Percentiles rank a stretch among this genome's conserved stretches.
These are phyloP conservation scores for Fulica atra DNA, from an alignment of 2,113 vertebrate species.

Conservation along the genomic window DNA sequence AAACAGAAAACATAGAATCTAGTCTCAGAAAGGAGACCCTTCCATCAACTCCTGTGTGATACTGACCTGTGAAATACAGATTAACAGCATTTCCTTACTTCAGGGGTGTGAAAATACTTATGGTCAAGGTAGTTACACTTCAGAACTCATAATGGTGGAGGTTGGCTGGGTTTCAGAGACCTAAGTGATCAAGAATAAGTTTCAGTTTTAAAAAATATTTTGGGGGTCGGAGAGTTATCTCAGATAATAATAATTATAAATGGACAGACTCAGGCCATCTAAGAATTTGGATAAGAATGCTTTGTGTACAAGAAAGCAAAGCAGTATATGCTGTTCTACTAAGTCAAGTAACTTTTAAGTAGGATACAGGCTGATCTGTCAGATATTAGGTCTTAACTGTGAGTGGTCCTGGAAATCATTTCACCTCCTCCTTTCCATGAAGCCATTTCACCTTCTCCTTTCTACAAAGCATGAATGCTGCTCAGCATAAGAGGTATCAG, in stretches of 20 bases:
- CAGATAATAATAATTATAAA: not conserved
- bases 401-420: not conserved
- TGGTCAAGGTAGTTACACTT: not conserved
- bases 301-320: not conserved
- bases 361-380: not conserved
- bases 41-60: not conserved
- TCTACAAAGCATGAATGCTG: not conserved
- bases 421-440: not conserved
- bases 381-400: not conserved
- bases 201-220: not conserved
- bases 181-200: not conserved
- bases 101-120: not conserved
- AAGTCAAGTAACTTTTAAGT: not conserved
- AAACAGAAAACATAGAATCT: not conserved
- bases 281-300: not conserved
- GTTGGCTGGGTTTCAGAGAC: not conserved
- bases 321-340: not conserved
- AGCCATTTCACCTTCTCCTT: not conserved
- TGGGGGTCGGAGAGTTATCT: too few species aligned
- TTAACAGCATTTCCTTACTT: not conserved
- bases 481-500: not conserved
- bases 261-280: not conserved
- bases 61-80: not conserved
- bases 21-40: not conserved
- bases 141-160: not conserved